Evolutionary conservation across 1,140 invertebrate species (phyloP).

Genomic region (Saxidomus purpurata): DNA sequence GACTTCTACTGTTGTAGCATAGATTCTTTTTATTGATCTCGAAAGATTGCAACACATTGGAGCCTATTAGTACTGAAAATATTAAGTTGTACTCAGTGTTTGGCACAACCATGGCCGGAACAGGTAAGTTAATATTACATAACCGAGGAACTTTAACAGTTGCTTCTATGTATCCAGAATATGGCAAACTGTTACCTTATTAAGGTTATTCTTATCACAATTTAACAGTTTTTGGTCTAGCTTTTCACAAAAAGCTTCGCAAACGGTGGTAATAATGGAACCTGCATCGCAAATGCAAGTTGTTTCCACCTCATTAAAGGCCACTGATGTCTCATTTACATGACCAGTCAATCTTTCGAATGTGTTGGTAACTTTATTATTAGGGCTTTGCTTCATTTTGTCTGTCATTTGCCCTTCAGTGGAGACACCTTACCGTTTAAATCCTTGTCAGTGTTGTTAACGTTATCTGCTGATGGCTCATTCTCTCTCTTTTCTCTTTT

Average conservation of each 20-base stretch:
- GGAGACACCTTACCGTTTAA: not conserved
- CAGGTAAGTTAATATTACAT: not conserved
- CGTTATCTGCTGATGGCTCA: too few species aligned
- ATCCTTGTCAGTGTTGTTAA: not conserved
- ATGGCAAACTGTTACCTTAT: not conserved
- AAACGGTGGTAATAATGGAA: not conserved
- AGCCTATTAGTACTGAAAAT: not conserved
- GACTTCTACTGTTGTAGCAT: not conserved
- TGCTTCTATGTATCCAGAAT: conserved; percentile 1
- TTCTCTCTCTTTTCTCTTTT: not conserved
- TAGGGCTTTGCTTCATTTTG: not conserved
- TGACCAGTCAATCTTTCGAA: conserved; percentile 8
- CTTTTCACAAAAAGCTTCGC: not conserved
- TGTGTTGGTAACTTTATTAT: not conserved
- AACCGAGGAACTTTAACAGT: not conserved
- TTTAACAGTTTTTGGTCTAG: not conserved
- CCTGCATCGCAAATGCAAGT: not conserved
- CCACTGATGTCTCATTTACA: not conserved
- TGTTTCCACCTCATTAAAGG: not conserved
- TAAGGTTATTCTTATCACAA: not conserved
- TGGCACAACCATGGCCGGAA: not conserved
- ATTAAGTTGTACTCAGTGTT: not conserved
- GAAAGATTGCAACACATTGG: not conserved
- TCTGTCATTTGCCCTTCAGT: conserved; percentile 23
- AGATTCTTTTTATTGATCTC: not conserved